Base-by-base conservation (phyloP, 2,113 vertebrate species). In the Phyllostomus hastatus region DNA sequence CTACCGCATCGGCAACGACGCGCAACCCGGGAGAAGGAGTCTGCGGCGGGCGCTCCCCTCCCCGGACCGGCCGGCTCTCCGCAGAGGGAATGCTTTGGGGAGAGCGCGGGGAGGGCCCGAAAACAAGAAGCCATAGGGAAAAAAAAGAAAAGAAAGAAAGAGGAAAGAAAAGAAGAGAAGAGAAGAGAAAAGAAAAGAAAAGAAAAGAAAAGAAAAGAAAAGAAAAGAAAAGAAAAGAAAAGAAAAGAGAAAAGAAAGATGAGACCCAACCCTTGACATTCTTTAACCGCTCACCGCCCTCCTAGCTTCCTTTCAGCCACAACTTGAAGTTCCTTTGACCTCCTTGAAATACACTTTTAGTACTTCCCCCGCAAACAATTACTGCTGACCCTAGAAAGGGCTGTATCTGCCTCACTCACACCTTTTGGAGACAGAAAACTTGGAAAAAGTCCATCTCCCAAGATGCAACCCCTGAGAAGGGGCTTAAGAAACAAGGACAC, bases 201-300 rank as follows among this genome's bases (percentile, higher is more conserved):
- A 57, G 10, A 3, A 59, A 9, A 26, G 6, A 61, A 78, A 54
- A 69, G 28, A 82, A n/a, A n/a, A n/a, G n/a, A n/a, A n/a, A n/a
- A n/a, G n/a, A n/a, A n/a, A n/a, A n/a, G 20, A 12, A 14, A 50
- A 24, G 20, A 57, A 2, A 24, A 57, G 10, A 3, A 59, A 9
- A 26, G 6, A 61, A 78, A 54, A 69, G 28, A 82, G 57, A 69
- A 20, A 82, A 48, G 75, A 35, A 82, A 64, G 64, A 31, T 1
- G n/a, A 70, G 75, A 66, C n/a, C 61, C 50, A 26, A 26, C 19
- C 17, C n/a, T 10, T 33, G 10, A 20, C 1, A 1, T 8, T 54
- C 87, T 67, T 46, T 10, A 75, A 7, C 8, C 8, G 0, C 19
- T 46, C 6, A 0, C 67, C 0, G 6, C 9, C 0, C 16, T 46